Evolutionary conservation across 1,140 invertebrate species (phyloP).

Genomic region (Drosophila micromelanica): DNA sequence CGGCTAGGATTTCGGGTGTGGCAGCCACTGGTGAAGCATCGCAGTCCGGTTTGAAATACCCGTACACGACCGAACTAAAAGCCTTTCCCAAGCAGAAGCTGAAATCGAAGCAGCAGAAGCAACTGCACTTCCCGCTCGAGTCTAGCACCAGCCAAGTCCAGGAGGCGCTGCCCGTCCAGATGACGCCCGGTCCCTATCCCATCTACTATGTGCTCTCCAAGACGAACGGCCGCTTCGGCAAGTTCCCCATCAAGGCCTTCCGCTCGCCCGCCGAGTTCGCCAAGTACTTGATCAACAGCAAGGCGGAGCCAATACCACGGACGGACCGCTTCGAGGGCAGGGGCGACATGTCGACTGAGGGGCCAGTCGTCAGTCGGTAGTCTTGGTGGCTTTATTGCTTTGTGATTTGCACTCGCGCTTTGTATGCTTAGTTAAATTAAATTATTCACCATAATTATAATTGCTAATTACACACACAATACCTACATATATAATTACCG

Average conservation of each 20-base stretch:
- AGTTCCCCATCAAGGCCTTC: slow-evolving; percentile 78
- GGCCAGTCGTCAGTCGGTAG: slow-evolving; percentile 29
- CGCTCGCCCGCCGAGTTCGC: slow-evolving; percentile 64
- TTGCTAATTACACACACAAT: slow-evolving; percentile 57
- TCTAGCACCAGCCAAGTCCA: slow-evolving; percentile 27
- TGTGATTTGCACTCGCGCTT: slow-evolving; percentile 59
- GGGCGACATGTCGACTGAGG: neutral
- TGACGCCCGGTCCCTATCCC: slow-evolving; percentile 77
- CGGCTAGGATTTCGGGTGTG: slow-evolving; percentile 25
- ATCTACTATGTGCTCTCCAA: slow-evolving; percentile 78
- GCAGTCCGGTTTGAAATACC: slow-evolving; percentile 59
- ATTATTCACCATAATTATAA: slow-evolving; percentile 61
- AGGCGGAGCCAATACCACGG: slow-evolving; percentile 66
- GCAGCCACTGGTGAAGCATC: slow-evolving; percentile 63
- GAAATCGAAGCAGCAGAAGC: slow-evolving; percentile 73
- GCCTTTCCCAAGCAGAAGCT: slow-evolving; percentile 73
- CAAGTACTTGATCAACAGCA: slow-evolving; percentile 76
- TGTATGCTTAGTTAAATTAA: slow-evolving; percentile 59
- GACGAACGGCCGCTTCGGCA: slow-evolving; percentile 80
- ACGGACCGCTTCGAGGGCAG: slow-evolving; percentile 52
- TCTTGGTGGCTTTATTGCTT: slow-evolving; percentile 47
- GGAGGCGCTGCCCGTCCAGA: slow-evolving; percentile 62
- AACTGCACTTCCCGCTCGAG: slow-evolving; percentile 64
- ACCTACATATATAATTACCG: slow-evolving; percentile 27
- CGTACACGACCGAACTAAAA: slow-evolving; percentile 71